Base-by-base conservation (phyloP, 2,797 vertebrate species). In the Rachycentron canadum region DNA sequence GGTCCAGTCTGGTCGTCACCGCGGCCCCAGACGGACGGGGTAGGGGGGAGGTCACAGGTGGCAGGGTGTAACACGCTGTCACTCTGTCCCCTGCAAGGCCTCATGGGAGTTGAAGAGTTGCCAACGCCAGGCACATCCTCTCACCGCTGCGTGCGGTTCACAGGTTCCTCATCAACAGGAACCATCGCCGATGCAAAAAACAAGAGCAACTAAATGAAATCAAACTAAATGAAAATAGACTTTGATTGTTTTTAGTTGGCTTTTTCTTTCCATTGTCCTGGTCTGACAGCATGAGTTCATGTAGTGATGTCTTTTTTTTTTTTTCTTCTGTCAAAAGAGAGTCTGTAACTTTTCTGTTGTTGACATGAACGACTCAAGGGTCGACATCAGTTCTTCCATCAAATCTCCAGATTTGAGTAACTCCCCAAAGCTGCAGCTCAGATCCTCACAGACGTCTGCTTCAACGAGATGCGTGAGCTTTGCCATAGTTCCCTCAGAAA, bases 221-320 rank as follows among this genome's bases (percentile, higher is more conserved):
- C 70, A 75, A 89, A 90, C 67, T 26, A 68, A 86, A 76, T 82
- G 76, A 90, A 91, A 86, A 56, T 32, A 85, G 50, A 84, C 70
- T 82, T 73, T 83, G 89, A 91, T 90, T 91, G 90, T 88, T 92
- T 89, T 88, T 68, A 82, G 80, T 89, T 90, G 89, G 87, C 85
- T 89, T 92, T 86, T 90, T 85, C 86, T 84, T 90, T 90, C 88
- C 76, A 65, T 88, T 82, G 81, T 90, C 68, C 75, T 58, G 62
- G 69, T 79, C 79, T 53, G 86, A 88, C 71, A 79, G 69, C 76
- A 70, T 62, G 58, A 72, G 59, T 52, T 73, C 34, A 26, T 73
- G 81, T 66, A 65, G 82, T 85, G 75, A 52, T 47, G 67, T 66
- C 69, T 60, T 64, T 67, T n/a, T 58, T 68, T 57, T 38, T 32